A percentile compares a stretch with the other conserved stretches of the same genome.
phyloP scores from a whole-genome alignment of 2,113 vertebrate species.

The Barnardius zonarius region DNA sequence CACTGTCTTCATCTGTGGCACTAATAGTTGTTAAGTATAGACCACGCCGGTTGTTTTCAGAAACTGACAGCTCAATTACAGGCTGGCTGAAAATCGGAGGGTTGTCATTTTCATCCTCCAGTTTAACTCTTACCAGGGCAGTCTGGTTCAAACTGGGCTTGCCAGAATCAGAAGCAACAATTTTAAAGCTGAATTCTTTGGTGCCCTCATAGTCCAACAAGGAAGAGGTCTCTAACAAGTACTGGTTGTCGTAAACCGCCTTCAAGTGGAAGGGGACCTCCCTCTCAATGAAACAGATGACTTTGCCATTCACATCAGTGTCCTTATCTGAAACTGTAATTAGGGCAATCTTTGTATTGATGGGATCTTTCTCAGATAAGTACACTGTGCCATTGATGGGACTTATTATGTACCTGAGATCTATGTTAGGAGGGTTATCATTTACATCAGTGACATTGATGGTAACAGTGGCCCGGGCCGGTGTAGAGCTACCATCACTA shows the following conservation, averaged over 20 bases:
- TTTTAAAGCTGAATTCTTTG: conserved; percentile 99
- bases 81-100: conserved; percentile 97
- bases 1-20: conserved; percentile 97
- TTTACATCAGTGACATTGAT: conserved; percentile 99
- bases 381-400: conserved; percentile 98
- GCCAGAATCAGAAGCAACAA: conserved; percentile 96
- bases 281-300: conserved; percentile 98
- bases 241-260: conserved; percentile 98
- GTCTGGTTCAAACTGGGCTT: conserved; percentile 98
- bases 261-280: conserved; percentile 97
- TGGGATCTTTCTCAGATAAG: conserved; percentile 97
- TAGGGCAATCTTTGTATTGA: conserved; percentile 98
- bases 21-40: conserved; percentile 96
- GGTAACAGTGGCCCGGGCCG: conserved; percentile 90
- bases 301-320: conserved; percentile 98
- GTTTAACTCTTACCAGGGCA: conserved; percentile 92
- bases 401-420: conserved; percentile 98
- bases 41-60: conserved; percentile 97
- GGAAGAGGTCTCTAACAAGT: conserved; percentile 95
- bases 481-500: conserved; percentile 95
- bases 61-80: conserved; percentile 96
- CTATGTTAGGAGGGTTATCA: conserved; percentile 98
- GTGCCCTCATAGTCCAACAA: conserved; percentile 97
- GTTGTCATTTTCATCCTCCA: conserved; percentile 99
- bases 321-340: conserved; percentile 99